Conservation (phyloP, 2,888 invertebrate genomes). For the Drosophila mimetica region DNA sequence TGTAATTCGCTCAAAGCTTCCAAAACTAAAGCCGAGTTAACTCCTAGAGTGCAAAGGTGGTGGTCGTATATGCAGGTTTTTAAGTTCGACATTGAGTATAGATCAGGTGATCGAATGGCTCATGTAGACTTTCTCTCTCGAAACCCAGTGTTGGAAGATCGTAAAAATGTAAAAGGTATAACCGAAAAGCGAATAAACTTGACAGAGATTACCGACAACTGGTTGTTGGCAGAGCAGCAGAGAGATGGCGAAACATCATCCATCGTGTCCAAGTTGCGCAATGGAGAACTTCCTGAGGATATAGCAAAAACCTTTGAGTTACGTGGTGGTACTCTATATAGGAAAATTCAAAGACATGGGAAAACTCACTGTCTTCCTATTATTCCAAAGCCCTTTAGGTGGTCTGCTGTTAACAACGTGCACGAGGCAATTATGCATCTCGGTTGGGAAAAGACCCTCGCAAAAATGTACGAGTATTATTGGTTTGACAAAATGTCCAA, state of each 20-base stretch:
- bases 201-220: slow-evolving; percentile 1
- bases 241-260: neutral
- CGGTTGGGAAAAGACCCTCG: too few species aligned
- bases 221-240: slow-evolving; percentile 2
- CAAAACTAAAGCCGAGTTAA: neutral
- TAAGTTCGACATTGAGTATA: slow-evolving; percentile 10
- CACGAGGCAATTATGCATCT: slow-evolving; percentile 6
- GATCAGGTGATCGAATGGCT: neutral
- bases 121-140: slow-evolving; percentile 6
- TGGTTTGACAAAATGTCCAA: neutral
- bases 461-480: slow-evolving; percentile 4
- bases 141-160: slow-evolving; percentile 13
- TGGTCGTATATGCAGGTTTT: slow-evolving; percentile 5
- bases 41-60: neutral
- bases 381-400: slow-evolving; percentile 9
- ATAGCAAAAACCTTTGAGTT: slow-evolving; percentile 1
- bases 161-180: neutral
- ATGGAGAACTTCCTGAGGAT: slow-evolving; percentile 1
- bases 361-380: slow-evolving; percentile 1
- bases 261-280: neutral
- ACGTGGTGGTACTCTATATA: neutral
- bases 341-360: slow-evolving; percentile 3
- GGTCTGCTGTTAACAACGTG: slow-evolving; percentile 2
- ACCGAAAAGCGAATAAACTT: neutral
- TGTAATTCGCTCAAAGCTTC: neutral